Base-by-base conservation (phyloP, 2,113 vertebrate species). In the Aramus guarauna region DNA sequence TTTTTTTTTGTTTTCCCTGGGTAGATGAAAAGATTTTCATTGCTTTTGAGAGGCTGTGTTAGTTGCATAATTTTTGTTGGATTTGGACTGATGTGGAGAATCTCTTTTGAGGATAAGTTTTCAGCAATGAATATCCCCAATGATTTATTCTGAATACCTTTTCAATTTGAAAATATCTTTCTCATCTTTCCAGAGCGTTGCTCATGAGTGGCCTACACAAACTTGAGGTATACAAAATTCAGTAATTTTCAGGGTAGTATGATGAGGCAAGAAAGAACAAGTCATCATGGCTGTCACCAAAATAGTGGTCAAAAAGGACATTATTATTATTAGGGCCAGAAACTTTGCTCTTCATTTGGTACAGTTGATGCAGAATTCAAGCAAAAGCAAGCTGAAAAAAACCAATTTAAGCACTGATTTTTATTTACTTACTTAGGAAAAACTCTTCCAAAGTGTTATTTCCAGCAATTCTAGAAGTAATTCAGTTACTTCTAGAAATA, bases 241-340 rank as follows among this genome's bases (percentile, higher is more conserved):
- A 50, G 41, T 52, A 43, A 37, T 0, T 0, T n/a, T 82, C 14
- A 24, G 45, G 12, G 16, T 41, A 45, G 21, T 30, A 81, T 0
- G 2, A 14, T 1, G 4, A 64, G 27, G 23, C 15, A 66, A 43
- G 32, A 67, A 55, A 66, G 36, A 11, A 2, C 5, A 69, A 64
- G 9, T 69, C 8, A 8, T 50, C 0, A 0, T 36, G 66, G 6
- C 58, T 71, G 37, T 71, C 1, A 1, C 15, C 20, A 43, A 85
- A 85, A 34, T 13, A 66, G 34, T 56, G 26, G 10, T 85, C 26
- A 36, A 62, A 73, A 73, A 47, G 7, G 26, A 4, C 39, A 41
- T 41, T 14, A 12, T 15, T 67, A 34, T 48, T 41, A 30, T 23
- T 55, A 58, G 7, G 47, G 14, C 32, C 75, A 30, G 66, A 53